These are phyloP conservation scores for Chaenogobius annularis DNA, from an alignment of 2,113 vertebrate genomes.

Conservation along the genomic window DNA sequence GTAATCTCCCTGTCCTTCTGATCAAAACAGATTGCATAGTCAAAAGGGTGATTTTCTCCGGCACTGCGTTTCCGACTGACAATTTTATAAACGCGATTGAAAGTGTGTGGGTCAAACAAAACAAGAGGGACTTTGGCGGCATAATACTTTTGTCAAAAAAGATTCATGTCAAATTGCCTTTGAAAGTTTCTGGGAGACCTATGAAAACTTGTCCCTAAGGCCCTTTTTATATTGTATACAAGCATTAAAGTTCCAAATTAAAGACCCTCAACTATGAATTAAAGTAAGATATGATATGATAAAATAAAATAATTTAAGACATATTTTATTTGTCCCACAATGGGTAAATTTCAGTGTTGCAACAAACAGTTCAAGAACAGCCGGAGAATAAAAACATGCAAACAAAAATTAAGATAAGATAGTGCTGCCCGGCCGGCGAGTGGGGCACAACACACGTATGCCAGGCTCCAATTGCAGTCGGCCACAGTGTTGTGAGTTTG, in stretches of 20 bases:
- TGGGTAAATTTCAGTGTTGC: too few relatives aligned
- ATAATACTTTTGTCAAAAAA: conserved; percentile 41
- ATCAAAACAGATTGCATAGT: conserved; percentile 76
- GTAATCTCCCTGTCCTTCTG: conserved; percentile 74
- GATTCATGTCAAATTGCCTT: conserved; percentile 40
- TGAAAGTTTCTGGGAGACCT: conserved; percentile 8
- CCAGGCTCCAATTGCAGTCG: too few relatives aligned
- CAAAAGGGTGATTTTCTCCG: conserved; percentile 66
- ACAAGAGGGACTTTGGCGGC: conserved; percentile 31
- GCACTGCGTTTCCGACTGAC: conserved; percentile 36
- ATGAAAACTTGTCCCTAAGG: background rate
- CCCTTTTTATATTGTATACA: background rate
- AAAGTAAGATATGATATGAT: background rate
- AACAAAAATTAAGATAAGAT: too few relatives aligned
- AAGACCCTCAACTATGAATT: too few relatives aligned
- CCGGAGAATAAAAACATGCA: too few relatives aligned
- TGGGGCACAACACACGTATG: too few relatives aligned
- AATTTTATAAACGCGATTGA: conserved; percentile 37
- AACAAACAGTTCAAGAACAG: background rate
- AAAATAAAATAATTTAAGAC: background rate
- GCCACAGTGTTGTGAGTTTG: too few relatives aligned
- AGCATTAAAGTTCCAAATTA: background rate
- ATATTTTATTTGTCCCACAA: too few relatives aligned
- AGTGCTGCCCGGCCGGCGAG: too few relatives aligned
- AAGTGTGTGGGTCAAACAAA: conserved; percentile 31